A percentile compares a stretch with the other conserved stretches of the same genome.
Conservation (phyloP, 2,888 invertebrate species). For the Matsumyia berberina region DNA sequence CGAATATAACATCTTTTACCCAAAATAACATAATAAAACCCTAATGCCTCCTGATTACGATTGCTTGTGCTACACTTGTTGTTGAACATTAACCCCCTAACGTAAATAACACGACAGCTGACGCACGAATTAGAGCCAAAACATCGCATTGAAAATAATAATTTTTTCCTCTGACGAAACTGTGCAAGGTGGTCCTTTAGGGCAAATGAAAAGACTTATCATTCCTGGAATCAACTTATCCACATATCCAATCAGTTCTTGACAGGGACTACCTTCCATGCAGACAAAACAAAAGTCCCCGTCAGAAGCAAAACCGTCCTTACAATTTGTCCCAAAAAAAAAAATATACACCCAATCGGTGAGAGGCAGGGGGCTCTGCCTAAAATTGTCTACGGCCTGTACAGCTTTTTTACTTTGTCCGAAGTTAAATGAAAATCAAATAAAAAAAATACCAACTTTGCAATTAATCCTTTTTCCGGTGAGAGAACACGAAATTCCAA, state of each 20-base stretch:
- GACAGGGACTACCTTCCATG: not conserved
- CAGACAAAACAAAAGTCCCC: not conserved
- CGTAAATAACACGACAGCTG: conserved; percentile 58
- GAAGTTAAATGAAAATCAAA: conserved; percentile 15
- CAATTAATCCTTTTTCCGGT: conserved; percentile 64
- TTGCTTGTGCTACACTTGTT: conserved; percentile 27
- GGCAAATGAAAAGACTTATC: conserved; percentile 1
- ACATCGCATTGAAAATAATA: not conserved
- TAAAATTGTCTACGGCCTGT: conserved; percentile 31
- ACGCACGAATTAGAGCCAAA: conserved; percentile 35
- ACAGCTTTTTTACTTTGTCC: conserved; percentile 30
- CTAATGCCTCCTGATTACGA: conserved; percentile 19
- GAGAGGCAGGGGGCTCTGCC: not conserved
- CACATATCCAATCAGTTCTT: conserved; percentile 13
- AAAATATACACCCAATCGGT: not conserved
- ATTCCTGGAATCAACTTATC: conserved; percentile 9
- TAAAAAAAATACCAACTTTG: conserved; percentile 60
- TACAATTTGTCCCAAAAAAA: not conserved
- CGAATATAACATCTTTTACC: conserved; percentile 27
- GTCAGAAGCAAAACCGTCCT: conserved; percentile 15
- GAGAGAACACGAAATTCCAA: conserved; percentile 21
- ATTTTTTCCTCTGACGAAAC: conserved; percentile 1
- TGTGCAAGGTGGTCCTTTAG: not conserved
- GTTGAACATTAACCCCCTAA: not conserved
- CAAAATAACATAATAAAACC: conserved; percentile 7